These are phyloP conservation scores for Oreonectes daqikongensis DNA, from an alignment of 2,797 vertebrate species.

Conservation along the genomic window DNA sequence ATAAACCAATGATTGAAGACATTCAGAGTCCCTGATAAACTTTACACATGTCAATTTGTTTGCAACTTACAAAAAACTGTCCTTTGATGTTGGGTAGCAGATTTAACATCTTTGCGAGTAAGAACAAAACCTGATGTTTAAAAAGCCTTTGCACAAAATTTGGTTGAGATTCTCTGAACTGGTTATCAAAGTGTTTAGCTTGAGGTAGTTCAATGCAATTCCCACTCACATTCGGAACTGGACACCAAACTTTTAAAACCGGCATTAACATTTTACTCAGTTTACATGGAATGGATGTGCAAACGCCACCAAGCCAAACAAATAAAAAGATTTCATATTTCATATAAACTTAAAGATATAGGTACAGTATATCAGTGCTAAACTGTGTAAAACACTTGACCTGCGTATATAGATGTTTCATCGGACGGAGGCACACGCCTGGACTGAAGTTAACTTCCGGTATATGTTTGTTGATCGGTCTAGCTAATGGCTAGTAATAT, in stretches of 20 bases:
- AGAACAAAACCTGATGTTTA: neutral
- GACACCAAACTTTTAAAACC: neutral
- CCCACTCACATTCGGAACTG: neutral
- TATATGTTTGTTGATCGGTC: too few relatives aligned
- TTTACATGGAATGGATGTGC: neutral
- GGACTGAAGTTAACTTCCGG: too few relatives aligned
- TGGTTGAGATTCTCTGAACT: neutral
- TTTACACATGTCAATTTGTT: neutral
- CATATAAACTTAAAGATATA: too few relatives aligned
- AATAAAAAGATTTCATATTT: neutral
- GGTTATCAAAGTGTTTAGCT: neutral
- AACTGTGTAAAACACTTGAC: too few relatives aligned
- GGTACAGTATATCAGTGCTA: too few relatives aligned
- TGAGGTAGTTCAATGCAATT: constrained; percentile 4
- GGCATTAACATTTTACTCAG: neutral
- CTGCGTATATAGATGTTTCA: too few relatives aligned
- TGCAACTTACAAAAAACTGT: neutral
- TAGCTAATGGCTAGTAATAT: too few relatives aligned
- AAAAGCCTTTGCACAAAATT: neutral
- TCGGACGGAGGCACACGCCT: too few relatives aligned
- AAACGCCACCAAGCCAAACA: neutral
- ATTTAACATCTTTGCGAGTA: too few relatives aligned
- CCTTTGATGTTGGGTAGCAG: neutral
- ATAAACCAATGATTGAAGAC: neutral
- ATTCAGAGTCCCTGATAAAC: neutral